Percentiles rank a stretch among this genome's conserved stretches.
Conservation (phyloP, 2,888 invertebrate genomes). For the Agrotis exclamationis region DNA sequence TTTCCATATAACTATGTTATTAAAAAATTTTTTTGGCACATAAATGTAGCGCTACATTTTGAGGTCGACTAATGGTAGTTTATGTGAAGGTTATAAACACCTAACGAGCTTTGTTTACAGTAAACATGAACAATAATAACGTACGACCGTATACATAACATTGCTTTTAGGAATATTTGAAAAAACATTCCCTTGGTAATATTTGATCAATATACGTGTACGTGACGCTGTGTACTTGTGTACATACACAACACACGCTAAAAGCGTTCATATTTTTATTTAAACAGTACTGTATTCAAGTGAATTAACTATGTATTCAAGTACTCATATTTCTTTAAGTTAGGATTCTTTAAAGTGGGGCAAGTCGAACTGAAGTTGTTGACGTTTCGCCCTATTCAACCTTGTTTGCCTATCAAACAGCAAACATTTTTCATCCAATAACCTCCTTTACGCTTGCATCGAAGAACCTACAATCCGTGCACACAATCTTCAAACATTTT, state of each 20-base stretch:
- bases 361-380: conserved; percentile 12
- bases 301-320: background rate
- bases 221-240: conserved; percentile 21
- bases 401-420: conserved; percentile 19
- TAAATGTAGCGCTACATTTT: conserved; percentile 25
- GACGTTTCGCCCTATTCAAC: background rate
- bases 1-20: conserved; percentile 23
- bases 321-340: background rate
- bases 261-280: conserved; percentile 30
- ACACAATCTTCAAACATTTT: conserved; percentile 46
- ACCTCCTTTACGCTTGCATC: background rate
- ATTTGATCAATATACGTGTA: conserved; percentile 41
- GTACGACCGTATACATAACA: conserved; percentile 36
- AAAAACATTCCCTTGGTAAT: conserved; percentile 49
- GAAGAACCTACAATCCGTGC: conserved; percentile 19
- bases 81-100: conserved; percentile 51
- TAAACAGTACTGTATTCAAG: conserved; percentile 7
- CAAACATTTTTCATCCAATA: conserved; percentile 14
- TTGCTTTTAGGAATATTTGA: conserved; percentile 54
- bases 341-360: conserved; percentile 3
- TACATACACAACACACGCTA: conserved; percentile 13
- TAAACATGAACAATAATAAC: conserved; percentile 57
- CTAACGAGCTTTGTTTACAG: conserved; percentile 59
- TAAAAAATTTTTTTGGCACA: conserved; percentile 42
- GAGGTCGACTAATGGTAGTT: conserved; percentile 47